Conservation (phyloP, 2,888 invertebrate genomes). For the Glyphotaelius pellucidus region DNA sequence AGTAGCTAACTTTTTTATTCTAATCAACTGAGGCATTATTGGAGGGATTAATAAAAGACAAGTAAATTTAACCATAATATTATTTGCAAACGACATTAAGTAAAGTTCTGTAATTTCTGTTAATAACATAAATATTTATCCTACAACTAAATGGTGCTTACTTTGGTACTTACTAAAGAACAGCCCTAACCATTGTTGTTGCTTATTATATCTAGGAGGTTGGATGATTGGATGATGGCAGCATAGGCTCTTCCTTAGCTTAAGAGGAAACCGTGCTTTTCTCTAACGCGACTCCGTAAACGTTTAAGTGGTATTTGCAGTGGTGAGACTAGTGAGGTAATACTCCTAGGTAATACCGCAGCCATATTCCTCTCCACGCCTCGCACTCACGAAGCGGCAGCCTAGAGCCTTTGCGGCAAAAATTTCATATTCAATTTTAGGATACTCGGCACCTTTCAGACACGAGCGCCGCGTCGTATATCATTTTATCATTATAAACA, state of each 20-base stretch:
- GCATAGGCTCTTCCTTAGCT: background rate
- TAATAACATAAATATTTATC: background rate
- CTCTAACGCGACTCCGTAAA: background rate
- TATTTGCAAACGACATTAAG: too few species aligned
- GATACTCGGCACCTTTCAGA: background rate
- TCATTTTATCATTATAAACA: conserved; percentile 48
- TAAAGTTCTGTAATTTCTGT: too few species aligned
- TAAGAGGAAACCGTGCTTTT: background rate
- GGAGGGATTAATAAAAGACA: too few species aligned
- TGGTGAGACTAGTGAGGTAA: background rate
- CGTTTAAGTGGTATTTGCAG: conserved; percentile 36
- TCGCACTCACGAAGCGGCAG: conserved; percentile 22
- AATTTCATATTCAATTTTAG: conserved; percentile 42
- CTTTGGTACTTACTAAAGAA: too few species aligned
- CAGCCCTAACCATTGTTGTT: background rate
- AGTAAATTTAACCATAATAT: too few species aligned
- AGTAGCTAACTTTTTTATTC: too few species aligned
- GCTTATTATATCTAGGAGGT: background rate
- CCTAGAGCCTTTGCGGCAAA: conserved; percentile 23
- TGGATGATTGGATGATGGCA: background rate
- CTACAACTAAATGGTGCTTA: too few species aligned
- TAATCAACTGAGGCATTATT: too few species aligned
- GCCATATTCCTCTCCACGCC: conserved; percentile 10
- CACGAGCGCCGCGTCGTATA: conserved; percentile 12
- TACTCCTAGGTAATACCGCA: background rate